A percentile compares a stretch with the other conserved stretches of the same genome.
phyloP scores from a whole-genome alignment of 2,888 invertebrate genomes.

The Morpho deidamia region DNA sequence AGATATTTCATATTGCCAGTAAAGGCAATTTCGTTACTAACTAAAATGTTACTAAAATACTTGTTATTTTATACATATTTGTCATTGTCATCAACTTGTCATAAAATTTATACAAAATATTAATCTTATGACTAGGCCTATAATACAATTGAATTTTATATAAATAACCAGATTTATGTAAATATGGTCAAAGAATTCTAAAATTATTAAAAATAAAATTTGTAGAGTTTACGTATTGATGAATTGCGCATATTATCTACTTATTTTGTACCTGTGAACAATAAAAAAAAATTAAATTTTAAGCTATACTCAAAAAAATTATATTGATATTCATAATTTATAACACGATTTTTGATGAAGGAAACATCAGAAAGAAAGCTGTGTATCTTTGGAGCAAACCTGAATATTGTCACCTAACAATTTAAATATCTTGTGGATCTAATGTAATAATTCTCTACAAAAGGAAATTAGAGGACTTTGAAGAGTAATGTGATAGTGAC shows the following conservation, averaged over 20 bases:
- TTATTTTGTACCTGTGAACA: slow-evolving; percentile 19
- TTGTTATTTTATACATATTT: neutral
- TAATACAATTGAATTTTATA: neutral
- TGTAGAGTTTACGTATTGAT: neutral
- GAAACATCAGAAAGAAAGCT: neutral
- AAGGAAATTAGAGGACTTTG: neutral
- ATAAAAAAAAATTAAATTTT: neutral
- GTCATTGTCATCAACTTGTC: neutral
- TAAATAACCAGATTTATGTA: neutral
- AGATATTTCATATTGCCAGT: neutral
- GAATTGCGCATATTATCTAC: slow-evolving; percentile 9
- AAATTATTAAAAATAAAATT: neutral
- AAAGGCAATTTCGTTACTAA: neutral
- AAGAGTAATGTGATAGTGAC: neutral
- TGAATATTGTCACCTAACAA: neutral
- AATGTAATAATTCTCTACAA: neutral
- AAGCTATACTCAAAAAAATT: neutral
- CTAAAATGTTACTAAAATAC: neutral
- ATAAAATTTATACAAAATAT: neutral
- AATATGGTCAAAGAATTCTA: neutral
- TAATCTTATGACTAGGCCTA: slow-evolving; percentile 5
- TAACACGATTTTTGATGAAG: too few relatives aligned
- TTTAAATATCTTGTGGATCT: neutral
- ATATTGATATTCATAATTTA: neutral
- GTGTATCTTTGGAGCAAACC: neutral